Evolutionary conservation across 2,888 invertebrate genomes (phyloP), one percentile per base, ranked within the genome.

Genomic region (Cerceris rybyensis): DNA sequence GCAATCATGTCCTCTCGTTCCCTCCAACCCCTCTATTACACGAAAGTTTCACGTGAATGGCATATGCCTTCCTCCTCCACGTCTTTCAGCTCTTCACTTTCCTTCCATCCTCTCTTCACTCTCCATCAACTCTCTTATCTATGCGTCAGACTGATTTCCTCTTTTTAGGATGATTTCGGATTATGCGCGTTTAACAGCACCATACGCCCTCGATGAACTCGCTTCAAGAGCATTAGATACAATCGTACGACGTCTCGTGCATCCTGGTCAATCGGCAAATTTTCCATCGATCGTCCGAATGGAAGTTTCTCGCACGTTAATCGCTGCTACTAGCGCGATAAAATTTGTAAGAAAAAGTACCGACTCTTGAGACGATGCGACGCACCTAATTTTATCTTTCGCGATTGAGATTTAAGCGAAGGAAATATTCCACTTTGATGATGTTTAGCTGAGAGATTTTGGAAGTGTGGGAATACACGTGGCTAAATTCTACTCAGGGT

Each of bases 41-140:
- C 61, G 80, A 55, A 46, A 70, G 50, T n/a, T 70, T 72, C 81
- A 83, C 80, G 86, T 86, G 86, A 80, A 74, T 80, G 14, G 11
- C 63, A 7, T 49, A 57, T 14, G 6, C 41, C 42, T 13, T 16
- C 11, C 46, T 6, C 11, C 6, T 46, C 7, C 41, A 11, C 13
- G 41, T 14, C 14, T 28, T 4, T 28, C 4, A 2, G 4, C 28
- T 28, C 28, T 4, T 28, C 28, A 28, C 28, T 28, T 28, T 28
- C 28, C 28, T 28, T 4, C 28, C 4, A 28, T 28, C 28, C 28
- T 28, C 28, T 4, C 28, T 28, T 4, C 28, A 2, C 75, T 65
- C 60, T 64, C 64, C 71, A 61, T 54, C 59, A 7, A 42, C 58
- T 76, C 72, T 63, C 54, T 72, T 73, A 71, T 78, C 60, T 46